Percentiles rank a stretch among this genome's conserved stretches.
phyloP scores from a whole-genome alignment of 2,797 vertebrate species.

The Mormyrus proboscirostris region DNA sequence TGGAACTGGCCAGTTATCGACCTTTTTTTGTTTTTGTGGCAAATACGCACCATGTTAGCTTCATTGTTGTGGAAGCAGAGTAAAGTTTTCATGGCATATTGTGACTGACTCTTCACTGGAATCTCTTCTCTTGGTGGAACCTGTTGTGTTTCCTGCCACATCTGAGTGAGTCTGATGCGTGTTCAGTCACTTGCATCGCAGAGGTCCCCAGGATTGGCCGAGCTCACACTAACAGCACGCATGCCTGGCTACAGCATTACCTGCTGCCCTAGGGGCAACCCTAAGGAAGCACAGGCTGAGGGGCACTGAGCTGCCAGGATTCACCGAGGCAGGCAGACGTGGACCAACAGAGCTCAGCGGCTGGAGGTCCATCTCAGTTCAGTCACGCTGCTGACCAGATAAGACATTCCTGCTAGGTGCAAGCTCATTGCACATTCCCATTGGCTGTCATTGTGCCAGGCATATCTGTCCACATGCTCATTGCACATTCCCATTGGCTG shows the following conservation, averaged over 20 bases:
- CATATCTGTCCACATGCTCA: too few relatives aligned
- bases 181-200: neutral
- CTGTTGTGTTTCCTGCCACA: neutral
- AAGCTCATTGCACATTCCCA: neutral
- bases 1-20: neutral
- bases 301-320: neutral
- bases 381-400: neutral
- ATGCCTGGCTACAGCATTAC: neutral
- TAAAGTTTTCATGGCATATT: neutral
- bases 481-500: too few relatives aligned
- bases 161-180: neutral
- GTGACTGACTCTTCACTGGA: neutral
- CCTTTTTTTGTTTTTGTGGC: neutral
- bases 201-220: neutral
- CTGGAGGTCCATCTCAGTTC: neutral
- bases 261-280: neutral
- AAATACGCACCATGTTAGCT: neutral
- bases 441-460: neutral
- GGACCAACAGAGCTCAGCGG: neutral
- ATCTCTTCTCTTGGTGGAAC: neutral
- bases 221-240: neutral
- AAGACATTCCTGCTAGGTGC: neutral
- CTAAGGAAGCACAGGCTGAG: neutral
- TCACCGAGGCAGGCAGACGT: neutral
- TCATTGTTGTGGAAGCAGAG: neutral